A percentile compares a stretch with the other conserved stretches of the same genome.
These are phyloP conservation scores for Gambusia yucatana DNA, from an alignment of 2,797 vertebrate species.

Conservation along the genomic window DNA sequence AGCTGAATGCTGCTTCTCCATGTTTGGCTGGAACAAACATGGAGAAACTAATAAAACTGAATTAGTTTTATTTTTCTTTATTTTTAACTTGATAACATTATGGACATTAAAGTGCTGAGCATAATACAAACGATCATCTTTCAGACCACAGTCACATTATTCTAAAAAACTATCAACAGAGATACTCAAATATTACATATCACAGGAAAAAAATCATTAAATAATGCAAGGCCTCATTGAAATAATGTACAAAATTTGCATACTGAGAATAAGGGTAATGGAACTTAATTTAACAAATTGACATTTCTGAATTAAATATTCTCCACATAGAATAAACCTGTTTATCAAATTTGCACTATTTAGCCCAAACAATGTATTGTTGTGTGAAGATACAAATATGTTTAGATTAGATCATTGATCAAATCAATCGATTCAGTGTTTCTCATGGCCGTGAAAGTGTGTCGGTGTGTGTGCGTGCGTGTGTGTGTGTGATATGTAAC, in stretches of 20 bases:
- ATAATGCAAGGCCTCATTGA: not conserved
- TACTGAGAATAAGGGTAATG: not conserved
- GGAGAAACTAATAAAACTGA: not conserved
- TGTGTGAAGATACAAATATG: not conserved
- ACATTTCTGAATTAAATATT: not conserved
- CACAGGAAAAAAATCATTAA: not conserved
- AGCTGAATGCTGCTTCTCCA: too few relatives aligned
- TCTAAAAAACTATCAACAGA: not conserved
- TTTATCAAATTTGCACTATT: not conserved
- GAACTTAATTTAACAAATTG: not conserved
- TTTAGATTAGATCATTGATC: not conserved
- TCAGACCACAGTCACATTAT: not conserved
- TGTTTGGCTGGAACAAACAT: not conserved
- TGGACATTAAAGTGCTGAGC: not conserved
- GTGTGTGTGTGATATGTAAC: not conserved
- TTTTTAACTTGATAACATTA: not conserved
- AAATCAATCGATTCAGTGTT: too few relatives aligned
- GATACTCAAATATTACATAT: not conserved
- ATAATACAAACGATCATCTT: not conserved
- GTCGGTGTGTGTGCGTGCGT: too few relatives aligned
- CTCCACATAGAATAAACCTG: not conserved
- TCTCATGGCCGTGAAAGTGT: not conserved
- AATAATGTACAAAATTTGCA: not conserved
- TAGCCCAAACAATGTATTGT: not conserved
- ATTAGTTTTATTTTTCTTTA: not conserved